Conservation (phyloP, 2,888 invertebrate species). For the Bedellia somnulentella region DNA sequence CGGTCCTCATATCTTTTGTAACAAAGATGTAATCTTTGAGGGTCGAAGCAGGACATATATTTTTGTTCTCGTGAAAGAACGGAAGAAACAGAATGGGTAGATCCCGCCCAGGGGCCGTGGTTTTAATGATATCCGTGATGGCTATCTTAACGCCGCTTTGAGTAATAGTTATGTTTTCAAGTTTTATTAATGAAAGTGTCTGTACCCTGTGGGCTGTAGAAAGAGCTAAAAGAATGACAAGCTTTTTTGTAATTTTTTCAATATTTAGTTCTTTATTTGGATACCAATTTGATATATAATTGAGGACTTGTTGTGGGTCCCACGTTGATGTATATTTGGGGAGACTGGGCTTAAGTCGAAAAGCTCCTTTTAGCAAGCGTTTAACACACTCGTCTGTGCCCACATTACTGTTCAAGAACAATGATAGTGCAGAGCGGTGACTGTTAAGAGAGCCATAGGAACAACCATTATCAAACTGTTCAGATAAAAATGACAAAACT, state of each 20-base stretch:
- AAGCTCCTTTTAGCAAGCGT: neutral
- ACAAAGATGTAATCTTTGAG: neutral
- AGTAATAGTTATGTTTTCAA: neutral
- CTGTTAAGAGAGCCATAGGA: neutral
- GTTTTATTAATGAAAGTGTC: neutral
- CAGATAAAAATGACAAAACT: neutral
- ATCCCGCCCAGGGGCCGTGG: neutral
- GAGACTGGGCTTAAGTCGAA: neutral
- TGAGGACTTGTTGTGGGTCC: neutral
- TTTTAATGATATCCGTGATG: constrained; percentile 1
- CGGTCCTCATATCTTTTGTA: neutral
- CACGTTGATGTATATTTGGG: constrained; percentile 1
- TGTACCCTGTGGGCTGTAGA: neutral
- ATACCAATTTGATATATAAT: neutral
- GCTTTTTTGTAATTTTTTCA: neutral
- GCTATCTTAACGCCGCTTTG: neutral
- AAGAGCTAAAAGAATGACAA: neutral
- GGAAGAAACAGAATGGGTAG: constrained; percentile 1
- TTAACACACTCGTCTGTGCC: neutral
- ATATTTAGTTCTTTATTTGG: neutral
- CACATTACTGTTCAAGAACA: neutral
- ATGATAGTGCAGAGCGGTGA: neutral
- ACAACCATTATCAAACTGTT: neutral
- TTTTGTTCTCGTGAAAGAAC: neutral
- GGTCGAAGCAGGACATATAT: neutral